Conservation (phyloP, 1,140 invertebrate species). For the Venturia canescens region DNA sequence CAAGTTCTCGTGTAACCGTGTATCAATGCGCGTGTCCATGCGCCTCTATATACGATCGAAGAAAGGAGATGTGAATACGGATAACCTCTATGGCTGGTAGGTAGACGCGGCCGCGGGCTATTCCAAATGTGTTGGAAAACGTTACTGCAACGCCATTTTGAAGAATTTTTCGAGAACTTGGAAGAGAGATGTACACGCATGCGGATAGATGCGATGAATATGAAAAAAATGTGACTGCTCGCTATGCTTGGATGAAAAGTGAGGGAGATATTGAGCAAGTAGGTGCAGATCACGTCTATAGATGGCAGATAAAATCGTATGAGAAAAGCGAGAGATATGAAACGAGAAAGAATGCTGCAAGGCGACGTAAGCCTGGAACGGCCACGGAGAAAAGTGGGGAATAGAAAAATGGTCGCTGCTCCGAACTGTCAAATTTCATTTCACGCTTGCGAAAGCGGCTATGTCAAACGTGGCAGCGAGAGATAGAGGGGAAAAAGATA, state of each 20-base stretch:
- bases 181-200: slow-evolving; percentile 12
- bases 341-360: slow-evolving; percentile 47
- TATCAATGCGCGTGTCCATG: slow-evolving; percentile 52
- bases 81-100: slow-evolving; percentile 55
- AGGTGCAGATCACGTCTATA: background rate
- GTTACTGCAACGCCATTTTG: slow-evolving; percentile 65
- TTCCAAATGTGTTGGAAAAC: slow-evolving; percentile 64
- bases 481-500: background rate
- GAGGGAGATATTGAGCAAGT: slow-evolving; percentile 31
- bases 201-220: background rate
- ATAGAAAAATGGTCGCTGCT: slow-evolving; percentile 54
- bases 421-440: slow-evolving; percentile 77
- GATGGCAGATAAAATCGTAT: slow-evolving; percentile 21
- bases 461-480: slow-evolving; percentile 29
- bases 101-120: slow-evolving; percentile 65
- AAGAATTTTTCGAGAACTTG: slow-evolving; percentile 40
- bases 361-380: slow-evolving; percentile 43
- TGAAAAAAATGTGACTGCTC: slow-evolving; percentile 3
- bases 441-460: slow-evolving; percentile 69
- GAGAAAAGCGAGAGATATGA: slow-evolving; percentile 37
- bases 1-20: slow-evolving; percentile 42
- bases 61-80: slow-evolving; percentile 47
- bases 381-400: slow-evolving; percentile 34
- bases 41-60: slow-evolving; percentile 23
- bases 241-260: slow-evolving; percentile 1